Percentiles rank a stretch among this genome's conserved stretches.
Conservation (phyloP, 1,140 invertebrate species). For the Tetragnatha versicolor region DNA sequence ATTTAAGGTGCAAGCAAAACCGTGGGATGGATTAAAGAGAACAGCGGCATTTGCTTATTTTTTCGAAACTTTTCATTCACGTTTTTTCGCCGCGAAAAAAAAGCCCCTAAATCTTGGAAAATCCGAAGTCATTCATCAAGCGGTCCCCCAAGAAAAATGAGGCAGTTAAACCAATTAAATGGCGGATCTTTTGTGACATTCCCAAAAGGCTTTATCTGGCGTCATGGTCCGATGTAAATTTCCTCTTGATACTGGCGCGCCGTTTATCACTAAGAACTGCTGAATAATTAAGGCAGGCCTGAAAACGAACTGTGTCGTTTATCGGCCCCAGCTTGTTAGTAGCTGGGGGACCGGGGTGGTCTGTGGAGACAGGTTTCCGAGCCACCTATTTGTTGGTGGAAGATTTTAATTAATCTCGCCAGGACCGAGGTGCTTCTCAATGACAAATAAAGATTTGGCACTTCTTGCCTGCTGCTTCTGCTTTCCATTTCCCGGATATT, state of each 20-base stretch:
- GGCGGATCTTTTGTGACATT: slow-evolving; percentile 51
- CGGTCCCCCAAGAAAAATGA: slow-evolving; percentile 47
- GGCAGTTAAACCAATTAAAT: slow-evolving; percentile 56
- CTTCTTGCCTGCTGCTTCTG: slow-evolving; percentile 48
- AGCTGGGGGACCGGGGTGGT: slow-evolving; percentile 35
- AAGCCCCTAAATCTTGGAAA: slow-evolving; percentile 46
- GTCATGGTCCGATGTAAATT: slow-evolving; percentile 53
- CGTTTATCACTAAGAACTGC: slow-evolving; percentile 55
- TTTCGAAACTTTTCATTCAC: slow-evolving; percentile 7
- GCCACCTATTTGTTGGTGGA: slow-evolving; percentile 54
- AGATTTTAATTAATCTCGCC: slow-evolving; percentile 56
- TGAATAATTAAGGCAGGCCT: slow-evolving; percentile 52
- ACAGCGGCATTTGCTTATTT: slow-evolving; percentile 12
- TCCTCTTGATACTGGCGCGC: slow-evolving; percentile 46
- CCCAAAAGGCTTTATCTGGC: slow-evolving; percentile 51
- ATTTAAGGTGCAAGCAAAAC: slow-evolving; percentile 49
- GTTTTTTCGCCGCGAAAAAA: slow-evolving; percentile 30
- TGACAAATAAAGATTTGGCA: slow-evolving; percentile 55
- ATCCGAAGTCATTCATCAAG: slow-evolving; percentile 53
- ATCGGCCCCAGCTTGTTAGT: slow-evolving; percentile 27
- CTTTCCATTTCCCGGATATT: slow-evolving; percentile 51
- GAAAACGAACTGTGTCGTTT: slow-evolving; percentile 55
- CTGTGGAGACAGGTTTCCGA: slow-evolving; percentile 47
- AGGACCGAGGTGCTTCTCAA: slow-evolving; percentile 47
- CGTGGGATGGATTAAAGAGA: slow-evolving; percentile 40